These are phyloP conservation scores for Mesembrinibis cayennensis DNA, from an alignment of 2,113 vertebrate genomes.

Conservation along the genomic window DNA sequence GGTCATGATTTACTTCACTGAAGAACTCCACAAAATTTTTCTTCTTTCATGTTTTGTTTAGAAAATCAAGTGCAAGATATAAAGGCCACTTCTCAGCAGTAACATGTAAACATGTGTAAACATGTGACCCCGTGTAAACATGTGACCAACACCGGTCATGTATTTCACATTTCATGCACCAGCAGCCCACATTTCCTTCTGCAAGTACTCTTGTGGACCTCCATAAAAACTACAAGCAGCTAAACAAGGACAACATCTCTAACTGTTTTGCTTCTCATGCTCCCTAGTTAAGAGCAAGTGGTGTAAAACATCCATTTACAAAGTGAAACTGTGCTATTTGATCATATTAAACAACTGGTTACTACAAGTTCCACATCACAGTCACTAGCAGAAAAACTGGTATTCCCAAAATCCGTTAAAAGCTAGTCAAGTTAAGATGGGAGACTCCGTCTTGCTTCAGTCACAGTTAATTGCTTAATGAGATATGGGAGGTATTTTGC, in stretches of 20 bases:
- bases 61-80: neutral
- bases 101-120: neutral
- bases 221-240: neutral
- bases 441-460: neutral
- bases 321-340: neutral
- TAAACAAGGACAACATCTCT: neutral
- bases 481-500: accelerated
- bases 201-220: neutral
- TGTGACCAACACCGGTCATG: accelerated
- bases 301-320: neutral
- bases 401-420: neutral
- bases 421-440: neutral
- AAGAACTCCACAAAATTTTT: neutral
- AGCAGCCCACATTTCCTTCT: neutral
- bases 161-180: neutral
- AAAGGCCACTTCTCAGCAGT: neutral
- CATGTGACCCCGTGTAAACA: neutral
- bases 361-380: accelerated
- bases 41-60: neutral
- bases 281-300: neutral
- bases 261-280: neutral
- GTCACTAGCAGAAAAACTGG: neutral
- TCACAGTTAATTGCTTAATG: neutral
- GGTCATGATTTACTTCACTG: accelerated
- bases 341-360: neutral